Conservation (phyloP, 1,140 invertebrate species). For the Episyrphus balteatus region DNA sequence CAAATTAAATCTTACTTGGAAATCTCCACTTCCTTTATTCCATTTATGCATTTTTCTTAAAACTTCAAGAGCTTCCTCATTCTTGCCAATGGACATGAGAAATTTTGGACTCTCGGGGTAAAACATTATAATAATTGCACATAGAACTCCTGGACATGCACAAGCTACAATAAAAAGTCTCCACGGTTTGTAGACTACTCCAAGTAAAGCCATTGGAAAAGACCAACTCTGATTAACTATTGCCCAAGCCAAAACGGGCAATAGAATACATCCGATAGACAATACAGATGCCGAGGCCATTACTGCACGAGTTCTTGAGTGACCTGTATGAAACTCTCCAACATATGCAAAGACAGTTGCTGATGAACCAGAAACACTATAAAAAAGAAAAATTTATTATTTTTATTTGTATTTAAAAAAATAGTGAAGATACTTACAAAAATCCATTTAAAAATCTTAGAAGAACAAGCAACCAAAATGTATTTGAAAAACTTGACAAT, state of each 20-base stretch:
- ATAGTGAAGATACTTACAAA: conserved; percentile 12
- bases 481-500: conserved; percentile 9
- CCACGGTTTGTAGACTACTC: conserved; percentile 54
- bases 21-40: too few relatives aligned
- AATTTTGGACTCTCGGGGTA: conserved; percentile 76
- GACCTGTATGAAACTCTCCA: conserved; percentile 53
- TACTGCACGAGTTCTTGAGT: conserved; percentile 49
- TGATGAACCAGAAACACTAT: conserved; percentile 64
- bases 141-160: conserved; percentile 52
- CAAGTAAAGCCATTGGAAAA: too few relatives aligned
- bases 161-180: conserved; percentile 58
- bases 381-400: too few relatives aligned
- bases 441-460: conserved; percentile 14
- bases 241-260: conserved; percentile 45
- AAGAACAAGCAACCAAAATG: conserved; percentile 9
- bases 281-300: conserved; percentile 50
- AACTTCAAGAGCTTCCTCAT: conserved; percentile 46
- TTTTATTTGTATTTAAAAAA: too few relatives aligned
- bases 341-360: conserved; percentile 58
- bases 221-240: conserved; percentile 37
- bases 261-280: conserved; percentile 41
- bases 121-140: conserved; percentile 48
- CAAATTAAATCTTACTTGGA: too few relatives aligned
- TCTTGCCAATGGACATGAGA: conserved; percentile 58
- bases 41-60: too few relatives aligned